phyloP scores from a whole-genome alignment of 1,140 invertebrate species.

The Neodiprion fabricii region DNA sequence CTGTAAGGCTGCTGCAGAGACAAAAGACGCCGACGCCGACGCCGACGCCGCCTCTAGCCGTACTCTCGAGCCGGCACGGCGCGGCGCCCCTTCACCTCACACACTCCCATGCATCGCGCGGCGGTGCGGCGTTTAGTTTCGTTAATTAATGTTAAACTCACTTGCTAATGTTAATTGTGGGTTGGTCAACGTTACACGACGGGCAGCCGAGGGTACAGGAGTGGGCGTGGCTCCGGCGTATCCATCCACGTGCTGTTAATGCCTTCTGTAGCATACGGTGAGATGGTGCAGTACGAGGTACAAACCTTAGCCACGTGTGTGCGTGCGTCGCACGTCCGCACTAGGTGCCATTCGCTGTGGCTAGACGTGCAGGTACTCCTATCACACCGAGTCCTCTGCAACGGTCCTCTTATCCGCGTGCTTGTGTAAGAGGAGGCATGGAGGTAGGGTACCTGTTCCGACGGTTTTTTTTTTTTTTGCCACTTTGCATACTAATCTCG shows the following conservation, averaged over 20 bases:
- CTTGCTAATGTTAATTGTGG: conserved; percentile 41
- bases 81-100: too few species aligned
- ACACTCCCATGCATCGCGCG: conserved; percentile 19
- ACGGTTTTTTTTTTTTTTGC: conserved; percentile 13
- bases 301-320: conserved; percentile 36
- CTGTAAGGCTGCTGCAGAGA: conserved; percentile 10
- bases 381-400: not conserved
- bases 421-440: not conserved
- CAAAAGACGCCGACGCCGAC: conserved; percentile 17
- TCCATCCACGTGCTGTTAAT: conserved; percentile 38
- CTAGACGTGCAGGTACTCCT: too few species aligned
- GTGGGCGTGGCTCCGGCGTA: conserved; percentile 34
- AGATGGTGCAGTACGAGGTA: conserved; percentile 27
- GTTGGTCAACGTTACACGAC: conserved; percentile 36
- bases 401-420: conserved; percentile 3
- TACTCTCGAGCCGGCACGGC: not conserved
- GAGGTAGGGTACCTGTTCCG: not conserved
- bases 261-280: conserved; percentile 25
- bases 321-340: conserved; percentile 27
- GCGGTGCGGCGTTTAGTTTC: conserved; percentile 35
- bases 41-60: not conserved
- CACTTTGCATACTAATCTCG: conserved; percentile 30
- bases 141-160: conserved; percentile 53
- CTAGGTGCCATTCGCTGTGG: too few species aligned
- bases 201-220: conserved; percentile 3